Evolutionary conservation across 2,888 invertebrate genomes (phyloP), one percentile per base, ranked within the genome.

Genomic region (Onthophagus sagittarius): DNA sequence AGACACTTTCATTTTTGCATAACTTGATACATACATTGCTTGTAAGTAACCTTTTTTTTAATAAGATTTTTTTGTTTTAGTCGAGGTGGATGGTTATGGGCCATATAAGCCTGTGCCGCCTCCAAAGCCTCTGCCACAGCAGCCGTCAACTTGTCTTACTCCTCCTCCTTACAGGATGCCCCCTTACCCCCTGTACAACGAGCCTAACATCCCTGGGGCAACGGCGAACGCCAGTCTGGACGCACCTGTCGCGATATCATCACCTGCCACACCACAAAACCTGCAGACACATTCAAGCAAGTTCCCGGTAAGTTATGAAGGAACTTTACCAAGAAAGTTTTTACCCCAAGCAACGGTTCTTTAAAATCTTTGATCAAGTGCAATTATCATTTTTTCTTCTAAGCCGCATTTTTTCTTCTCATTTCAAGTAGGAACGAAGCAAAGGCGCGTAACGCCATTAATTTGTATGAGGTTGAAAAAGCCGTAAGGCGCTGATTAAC

Each of bases 281-380:
- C 87, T 93, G 14, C 92, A 93, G 83, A 93, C 93, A 32, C 93
- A 93, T 84, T 93, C 93, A 79, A 92, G 89, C 79, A 93, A 93
- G 84, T 93, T 93, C 86, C 93, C 93, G 83, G 93, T 93, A 87
- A 90, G 90, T 88, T n/a, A 5, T 7, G n/a, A 15, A 31, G 39
- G 39, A 53, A 53, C 7, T 7, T 9, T 53, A 9, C 39, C 39
- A 9, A 11, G 39, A 53, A 53, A 53, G 39, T 9, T 11, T 53
- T 53, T 11, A 11, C 39, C 39, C 39, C 7, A 4, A 11, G 39
- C 1, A 53, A 53, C 39, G 39, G 39, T 53, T 53, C 39, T 53
- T 11, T 11, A 1, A 11, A 53, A 11, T 53, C 7, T 53, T 53
- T 11, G 11, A 53, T 11, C 39, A 11, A 53, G 39, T 53, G 39